Base-by-base conservation (phyloP, 1,140 invertebrate species). In the Penaeus japonicus region DNA sequence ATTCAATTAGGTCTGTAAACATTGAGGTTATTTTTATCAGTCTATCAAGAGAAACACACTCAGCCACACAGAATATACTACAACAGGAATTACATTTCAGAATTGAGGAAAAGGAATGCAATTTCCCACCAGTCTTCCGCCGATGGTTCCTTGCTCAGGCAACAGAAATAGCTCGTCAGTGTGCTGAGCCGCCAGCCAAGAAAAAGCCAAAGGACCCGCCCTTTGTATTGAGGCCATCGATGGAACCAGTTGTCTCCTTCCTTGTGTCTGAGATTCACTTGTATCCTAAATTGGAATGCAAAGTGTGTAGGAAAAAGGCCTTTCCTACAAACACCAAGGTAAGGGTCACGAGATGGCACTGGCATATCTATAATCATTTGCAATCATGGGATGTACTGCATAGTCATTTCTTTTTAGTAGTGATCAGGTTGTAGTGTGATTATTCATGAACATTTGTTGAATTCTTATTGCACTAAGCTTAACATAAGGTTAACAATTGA, bases 101-200 rank as follows among this genome's bases (percentile, higher is more conserved):
- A 54, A 91, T 95, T 24, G 92, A 94, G 89, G 92, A 94, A 83
- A 92, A 92, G 10, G 94, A 96, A 22, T 94, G 94, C 35, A 96
- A 96, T 92, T 95, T 96, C 90, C 95, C 96, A 24, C 92, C 93
- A 15, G 91, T 95, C 0, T 94, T 96, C 54, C 91, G 93, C 73
- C 92, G 94, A 0, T 95, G 94, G 91, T 94, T 96, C 77, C 90
- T 94, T 80, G 95, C 93, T 0, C 95, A 96, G 92, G 94, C 94
- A 1, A 93, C 93, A 80, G 96, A 96, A 93, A 94, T 96, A 86
- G 95, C 94, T 17, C 93, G 96, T 70, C 93, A 93, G 90, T 96
- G 96, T 92, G 95, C 96, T 1, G 95, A 96, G 91, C 94, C 95
- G 20, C 95, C 96, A 2, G 84, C 96, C 1, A 94, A 93, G 39